phyloP scores from a whole-genome alignment of 2,888 invertebrate species.

The Spisula solida region DNA sequence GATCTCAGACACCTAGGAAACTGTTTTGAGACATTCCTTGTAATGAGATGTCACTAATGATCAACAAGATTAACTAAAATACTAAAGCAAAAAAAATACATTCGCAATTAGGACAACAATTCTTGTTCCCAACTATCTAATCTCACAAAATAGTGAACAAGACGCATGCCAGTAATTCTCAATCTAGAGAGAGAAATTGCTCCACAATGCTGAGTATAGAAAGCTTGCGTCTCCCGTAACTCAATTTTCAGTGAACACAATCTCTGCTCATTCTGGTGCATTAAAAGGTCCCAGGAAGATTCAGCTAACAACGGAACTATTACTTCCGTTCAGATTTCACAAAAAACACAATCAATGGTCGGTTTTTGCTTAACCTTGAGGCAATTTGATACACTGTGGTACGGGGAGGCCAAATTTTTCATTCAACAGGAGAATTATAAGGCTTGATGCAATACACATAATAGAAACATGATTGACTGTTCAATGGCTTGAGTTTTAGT shows the following conservation, averaged over 20 bases:
- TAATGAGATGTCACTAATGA: conserved; percentile 16
- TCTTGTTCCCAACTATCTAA: background rate
- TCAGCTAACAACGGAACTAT: conserved; percentile 18
- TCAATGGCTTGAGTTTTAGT: background rate
- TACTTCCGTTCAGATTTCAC: conserved; percentile 24
- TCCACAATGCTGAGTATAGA: background rate
- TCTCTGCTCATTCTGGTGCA: conserved; percentile 9
- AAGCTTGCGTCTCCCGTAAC: background rate
- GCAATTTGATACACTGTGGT: conserved; percentile 9
- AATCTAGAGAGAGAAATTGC: background rate
- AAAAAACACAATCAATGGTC: conserved; percentile 8
- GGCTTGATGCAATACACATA: background rate
- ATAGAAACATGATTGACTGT: background rate
- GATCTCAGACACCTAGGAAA: background rate
- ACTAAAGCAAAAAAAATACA: background rate
- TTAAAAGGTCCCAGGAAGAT: conserved; percentile 26
- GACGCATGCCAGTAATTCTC: background rate
- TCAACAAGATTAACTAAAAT: conserved; percentile 10
- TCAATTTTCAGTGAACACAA: conserved; percentile 5
- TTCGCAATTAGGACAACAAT: background rate
- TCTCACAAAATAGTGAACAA: conserved; percentile 4
- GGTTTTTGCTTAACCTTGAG: conserved; percentile 11
- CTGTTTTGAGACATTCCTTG: background rate
- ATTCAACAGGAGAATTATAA: background rate
- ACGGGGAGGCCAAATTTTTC: background rate